phyloP scores from a whole-genome alignment of 2,888 invertebrate species.

The Venusia cambrica region DNA sequence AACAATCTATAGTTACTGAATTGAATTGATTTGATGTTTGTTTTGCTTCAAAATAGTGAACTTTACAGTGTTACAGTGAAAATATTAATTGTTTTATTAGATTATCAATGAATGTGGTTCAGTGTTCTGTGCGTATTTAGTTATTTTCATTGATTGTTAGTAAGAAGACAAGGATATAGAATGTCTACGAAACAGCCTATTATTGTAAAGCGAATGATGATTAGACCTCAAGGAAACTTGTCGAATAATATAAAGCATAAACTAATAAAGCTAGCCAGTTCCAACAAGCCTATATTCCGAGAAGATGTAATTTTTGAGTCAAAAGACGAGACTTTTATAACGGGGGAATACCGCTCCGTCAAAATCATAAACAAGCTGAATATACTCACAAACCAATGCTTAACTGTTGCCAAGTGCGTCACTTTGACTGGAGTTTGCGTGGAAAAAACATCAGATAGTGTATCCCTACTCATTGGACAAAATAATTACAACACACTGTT shows the following conservation, averaged over 20 bases:
- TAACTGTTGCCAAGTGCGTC: conserved; percentile 48
- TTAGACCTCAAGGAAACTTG: neutral
- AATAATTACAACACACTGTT: conserved; percentile 56
- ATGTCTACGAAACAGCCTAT: conserved; percentile 10
- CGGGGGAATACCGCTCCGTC: conserved; percentile 45
- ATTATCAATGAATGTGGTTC: too few species aligned
- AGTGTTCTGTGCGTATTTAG: too few species aligned
- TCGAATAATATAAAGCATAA: conserved; percentile 1
- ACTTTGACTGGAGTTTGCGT: conserved; percentile 21
- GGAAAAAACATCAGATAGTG: conserved; percentile 50
- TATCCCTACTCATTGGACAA: conserved; percentile 57
- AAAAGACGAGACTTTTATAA: conserved; percentile 43
- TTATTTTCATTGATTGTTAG: too few species aligned
- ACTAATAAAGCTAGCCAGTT: conserved; percentile 1
- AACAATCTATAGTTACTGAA: too few species aligned
- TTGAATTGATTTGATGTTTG: too few species aligned
- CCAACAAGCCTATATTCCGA: conserved; percentile 28
- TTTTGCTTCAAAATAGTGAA: too few species aligned
- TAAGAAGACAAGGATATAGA: too few species aligned
- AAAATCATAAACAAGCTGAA: conserved; percentile 44
- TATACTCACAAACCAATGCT: conserved; percentile 37
- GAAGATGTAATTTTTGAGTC: conserved; percentile 50
- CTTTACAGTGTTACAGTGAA: too few species aligned
- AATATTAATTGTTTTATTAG: too few species aligned
- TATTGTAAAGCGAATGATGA: conserved; percentile 10